Evolutionary conservation across 2,888 invertebrate genomes (phyloP).

Genomic region (Eupithecia exiguata): DNA sequence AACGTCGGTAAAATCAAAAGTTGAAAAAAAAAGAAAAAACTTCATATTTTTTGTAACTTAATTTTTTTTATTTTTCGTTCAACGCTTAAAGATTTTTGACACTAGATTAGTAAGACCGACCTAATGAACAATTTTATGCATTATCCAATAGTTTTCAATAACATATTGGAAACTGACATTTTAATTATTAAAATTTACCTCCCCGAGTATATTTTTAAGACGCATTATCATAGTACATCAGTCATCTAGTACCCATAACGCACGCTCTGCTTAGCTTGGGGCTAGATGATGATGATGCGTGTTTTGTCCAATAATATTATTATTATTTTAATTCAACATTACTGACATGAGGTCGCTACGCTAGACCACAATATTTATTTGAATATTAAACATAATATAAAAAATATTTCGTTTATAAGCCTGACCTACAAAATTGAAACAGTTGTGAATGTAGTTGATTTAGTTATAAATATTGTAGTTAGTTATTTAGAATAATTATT

Average conservation of each 20-base stretch:
- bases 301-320: not conserved
- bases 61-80: not conserved
- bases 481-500: conserved; percentile 8
- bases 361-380: not conserved
- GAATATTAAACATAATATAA: not conserved
- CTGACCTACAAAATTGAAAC: not conserved
- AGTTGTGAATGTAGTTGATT: conserved; percentile 3
- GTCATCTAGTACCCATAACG: not conserved
- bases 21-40: too few species aligned
- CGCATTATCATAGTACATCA: not conserved
- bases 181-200: not conserved
- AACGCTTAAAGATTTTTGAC: not conserved
- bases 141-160: not conserved
- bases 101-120: not conserved
- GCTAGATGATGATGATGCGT: not conserved
- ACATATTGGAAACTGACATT: not conserved
- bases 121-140: not conserved
- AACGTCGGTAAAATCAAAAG: not conserved
- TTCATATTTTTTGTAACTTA: too few species aligned
- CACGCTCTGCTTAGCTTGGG: not conserved
- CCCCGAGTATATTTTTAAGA: not conserved
- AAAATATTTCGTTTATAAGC: not conserved
- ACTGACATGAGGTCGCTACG: not conserved
- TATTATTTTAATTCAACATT: not conserved
- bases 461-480: conserved; percentile 1